These are phyloP conservation scores for Pseudochaenichthys georgianus DNA, from an alignment of 2,797 vertebrate genomes.

Conservation along the genomic window DNA sequence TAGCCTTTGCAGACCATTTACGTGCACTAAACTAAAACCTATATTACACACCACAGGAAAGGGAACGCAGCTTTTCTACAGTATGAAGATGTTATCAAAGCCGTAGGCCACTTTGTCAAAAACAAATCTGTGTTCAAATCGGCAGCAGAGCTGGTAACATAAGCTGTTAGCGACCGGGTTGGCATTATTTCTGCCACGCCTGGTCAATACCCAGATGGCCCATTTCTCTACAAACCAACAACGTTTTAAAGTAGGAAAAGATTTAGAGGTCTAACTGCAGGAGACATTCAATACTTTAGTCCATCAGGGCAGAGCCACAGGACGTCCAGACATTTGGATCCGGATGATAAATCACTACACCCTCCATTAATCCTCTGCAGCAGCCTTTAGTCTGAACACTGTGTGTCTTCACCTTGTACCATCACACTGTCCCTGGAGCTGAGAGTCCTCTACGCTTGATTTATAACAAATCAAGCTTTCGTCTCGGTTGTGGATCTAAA, in stretches of 20 bases:
- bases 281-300: conserved; percentile 10
- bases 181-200: not conserved
- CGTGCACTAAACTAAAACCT: too few species aligned
- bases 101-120: too few species aligned
- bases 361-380: conserved; percentile 47
- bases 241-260: not conserved
- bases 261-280: not conserved
- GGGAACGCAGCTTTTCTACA: too few species aligned
- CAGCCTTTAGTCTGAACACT: conserved; percentile 27
- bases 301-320: conserved; percentile 2
- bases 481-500: conserved; percentile 5
- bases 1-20: too few species aligned
- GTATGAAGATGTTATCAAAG: too few species aligned
- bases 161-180: not conserved
- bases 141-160: too few species aligned
- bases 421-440: conserved; percentile 38
- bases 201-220: not conserved
- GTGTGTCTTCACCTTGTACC: conserved; percentile 33
- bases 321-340: conserved; percentile 30
- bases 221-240: not conserved
- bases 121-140: too few species aligned
- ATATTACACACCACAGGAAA: too few species aligned
- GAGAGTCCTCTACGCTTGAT: conserved; percentile 22
- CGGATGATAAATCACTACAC: conserved; percentile 42
- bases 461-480: conserved; percentile 40